Evolutionary conservation across 2,797 vertebrate species (phyloP), one percentile per base, ranked within the genome.

Genomic region (Rhabdomys pumilio): DNA sequence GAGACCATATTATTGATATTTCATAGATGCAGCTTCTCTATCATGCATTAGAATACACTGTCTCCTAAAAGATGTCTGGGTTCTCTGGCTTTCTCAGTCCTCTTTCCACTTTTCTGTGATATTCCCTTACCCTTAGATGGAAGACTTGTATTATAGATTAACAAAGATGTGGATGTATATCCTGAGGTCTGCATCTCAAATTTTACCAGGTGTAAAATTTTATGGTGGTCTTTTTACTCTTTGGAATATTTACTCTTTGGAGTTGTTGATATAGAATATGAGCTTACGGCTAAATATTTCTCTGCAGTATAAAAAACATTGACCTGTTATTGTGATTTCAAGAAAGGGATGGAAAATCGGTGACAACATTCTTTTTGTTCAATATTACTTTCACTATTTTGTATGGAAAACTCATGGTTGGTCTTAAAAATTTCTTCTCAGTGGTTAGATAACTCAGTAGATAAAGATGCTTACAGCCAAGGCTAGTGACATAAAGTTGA

Each of bases 171-270:
- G 1, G 20, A 57, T 38, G 11, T 12, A 9, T 14, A 61, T 41
- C 80, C 24, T 24, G 29, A 41, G 7, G 57, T 82, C 57, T 41
- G 24, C 24, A 82, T 29, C 8, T 29, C 26, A 14, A 41, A 9
- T 41, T 59, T 59, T 59, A 29, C 24, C 13, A 29, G 24, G 10
- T 82, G 1, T 41, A 26, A 38, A 61, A 10, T 61, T 61, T 61
- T 29, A 38, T 41, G 24, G 80, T 82, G 57, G 24, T 41, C n/a
- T 82, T 3, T 61, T 26, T 38, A n/a, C 14, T 82, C 55, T 82
- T 24, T 81, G 53, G n/a, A 81, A 11, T 15, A 59, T 17, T 73
- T 95, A 61, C 76, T 85, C 55, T 34, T 94, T 90, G 76, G 55
- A 75, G 31, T 44, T 84, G 22, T 9, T 1, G 0, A n/a, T 72